Base-by-base conservation (phyloP, 2,113 vertebrate genomes). In the Ctenomys sociabilis region DNA sequence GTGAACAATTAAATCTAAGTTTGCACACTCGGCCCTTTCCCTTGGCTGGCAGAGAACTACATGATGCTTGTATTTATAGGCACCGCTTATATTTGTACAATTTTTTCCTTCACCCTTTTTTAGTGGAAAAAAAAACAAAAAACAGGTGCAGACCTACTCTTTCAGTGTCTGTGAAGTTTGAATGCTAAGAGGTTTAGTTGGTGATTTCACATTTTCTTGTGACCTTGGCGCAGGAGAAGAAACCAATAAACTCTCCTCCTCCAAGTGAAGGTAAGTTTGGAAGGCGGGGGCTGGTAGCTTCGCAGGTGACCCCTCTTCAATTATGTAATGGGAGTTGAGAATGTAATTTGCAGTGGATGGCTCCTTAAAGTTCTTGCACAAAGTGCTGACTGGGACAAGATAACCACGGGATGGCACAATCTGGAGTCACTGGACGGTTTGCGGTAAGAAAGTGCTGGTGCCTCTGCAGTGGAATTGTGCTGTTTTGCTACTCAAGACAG, bases 171-270 rank as follows among this genome's bases (percentile, higher is more conserved):
- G 94, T 92, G 89, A 95, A 97, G 97, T 77, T 72, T 93, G 97
- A 97, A 97, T 94, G 92, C 93, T 93, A 63, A 89, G 24, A 72
- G 85, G 30, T 35, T 64, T 19, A 90, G 81, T 26, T 89, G 85
- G 88, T 96, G 94, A 97, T 87, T 88, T 92, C 87, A 9, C 96
- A 92, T 95, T 95, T 96, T 97, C 96, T 94, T 93, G 68, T 94
- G 98, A 98, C 94, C 97, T 98, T 97, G 97, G 91, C 54, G 78
- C 73, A 78, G 86, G 84, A 95, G 94, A 97, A 96, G 90, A 97
- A 98, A 98, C 85, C 96, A 52, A 70, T 54, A 85, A 97, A 57
- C 77, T 97, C 88, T 22, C 35, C 35, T 83, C 88, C 97, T 85
- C 11, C 1, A 59, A 94, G 94, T 57, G 77, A 84, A 97, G 98